Evolutionary conservation across 2,888 invertebrate species (phyloP), one percentile per base, ranked within the genome.

Genomic region (Drosophila algonquin): DNA sequence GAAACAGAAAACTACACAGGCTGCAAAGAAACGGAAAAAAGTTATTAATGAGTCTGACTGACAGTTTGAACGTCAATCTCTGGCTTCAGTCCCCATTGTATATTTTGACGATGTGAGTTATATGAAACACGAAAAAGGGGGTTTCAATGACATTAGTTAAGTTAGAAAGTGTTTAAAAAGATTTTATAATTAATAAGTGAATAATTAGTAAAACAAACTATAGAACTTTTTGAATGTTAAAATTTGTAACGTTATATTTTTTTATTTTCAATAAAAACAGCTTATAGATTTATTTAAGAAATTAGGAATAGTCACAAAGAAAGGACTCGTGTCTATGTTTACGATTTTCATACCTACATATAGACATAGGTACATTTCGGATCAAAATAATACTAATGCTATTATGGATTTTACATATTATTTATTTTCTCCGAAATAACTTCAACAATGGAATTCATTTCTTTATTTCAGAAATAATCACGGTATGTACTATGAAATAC

Each of bases 1-100:
- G 27, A 97, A 97, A 93, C 96, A 96, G 87, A 97, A 97, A 88
- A 82, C 89, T 35, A 79, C 89, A 93, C 96, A 96, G 93, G 96
- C 97, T 75, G 96, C 97, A 74, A 98, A 98, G 93, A 96, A 97
- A 91, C 94, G 98, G 93, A 97, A 97, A 95, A 97, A 97, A 94
- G 95, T 96, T 67, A 95, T 96, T 12, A 91, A 97, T 79, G 98
- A 98, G 93, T 98, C 97, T 93, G 98, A 98, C 95, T 98, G 96
- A 97, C 95, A 93, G 93, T 93, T 81, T 77, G 77, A 83, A 81
- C 68, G 64, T 69, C 76, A 73, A 73, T 70, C 48, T 45, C 63
- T 59, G 50, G 53, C 78, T 76, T 73, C 64, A 63, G 56, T 46
- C 54, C 63, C 61, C 53, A 53, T 51, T 57, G 64, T 81, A 79